A percentile compares a stretch with the other conserved stretches of the same genome.
These are phyloP conservation scores for Cryptotermes secundus DNA, from an alignment of 1,140 invertebrate species.

Conservation along the genomic window DNA sequence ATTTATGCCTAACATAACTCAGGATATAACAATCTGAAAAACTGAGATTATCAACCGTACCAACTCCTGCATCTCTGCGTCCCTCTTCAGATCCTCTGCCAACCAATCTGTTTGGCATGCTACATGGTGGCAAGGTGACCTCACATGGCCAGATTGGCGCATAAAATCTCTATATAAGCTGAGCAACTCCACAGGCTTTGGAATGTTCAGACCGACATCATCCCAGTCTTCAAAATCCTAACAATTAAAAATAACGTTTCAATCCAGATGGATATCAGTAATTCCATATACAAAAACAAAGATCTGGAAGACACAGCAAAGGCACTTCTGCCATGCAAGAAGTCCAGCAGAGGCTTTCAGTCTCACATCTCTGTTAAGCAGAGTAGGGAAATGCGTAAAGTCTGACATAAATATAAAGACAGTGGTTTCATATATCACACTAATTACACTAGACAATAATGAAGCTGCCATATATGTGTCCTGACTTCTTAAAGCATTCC, in stretches of 20 bases:
- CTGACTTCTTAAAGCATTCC: too few relatives aligned
- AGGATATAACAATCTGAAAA: not conserved
- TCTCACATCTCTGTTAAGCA: too few relatives aligned
- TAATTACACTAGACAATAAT: too few relatives aligned
- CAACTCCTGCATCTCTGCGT: slow-evolving; percentile 25
- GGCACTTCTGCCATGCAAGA: slow-evolving; percentile 20
- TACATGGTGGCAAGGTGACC: slow-evolving; percentile 42
- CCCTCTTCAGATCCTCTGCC: slow-evolving; percentile 24
- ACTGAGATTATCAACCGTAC: not conserved
- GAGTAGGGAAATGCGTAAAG: too few relatives aligned
- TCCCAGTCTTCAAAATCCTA: slow-evolving; percentile 94
- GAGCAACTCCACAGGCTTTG: slow-evolving; percentile 74
- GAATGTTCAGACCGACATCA: slow-evolving; percentile 85
- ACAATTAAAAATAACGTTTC: slow-evolving; percentile 34
- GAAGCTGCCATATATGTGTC: too few relatives aligned
- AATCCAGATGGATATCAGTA: not conserved
- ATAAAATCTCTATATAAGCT: slow-evolving; percentile 74
- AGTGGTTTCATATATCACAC: too few relatives aligned
- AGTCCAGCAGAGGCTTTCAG: not conserved
- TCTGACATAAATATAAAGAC: too few relatives aligned
- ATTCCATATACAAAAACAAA: slow-evolving; percentile 29
- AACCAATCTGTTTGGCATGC: slow-evolving; percentile 49
- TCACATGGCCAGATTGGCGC: slow-evolving; percentile 50
- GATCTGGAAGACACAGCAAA: slow-evolving; percentile 27
- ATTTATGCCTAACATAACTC: too few relatives aligned